phyloP scores from a whole-genome alignment of 2,797 vertebrate species.

The Steatocranus sp. region DNA sequence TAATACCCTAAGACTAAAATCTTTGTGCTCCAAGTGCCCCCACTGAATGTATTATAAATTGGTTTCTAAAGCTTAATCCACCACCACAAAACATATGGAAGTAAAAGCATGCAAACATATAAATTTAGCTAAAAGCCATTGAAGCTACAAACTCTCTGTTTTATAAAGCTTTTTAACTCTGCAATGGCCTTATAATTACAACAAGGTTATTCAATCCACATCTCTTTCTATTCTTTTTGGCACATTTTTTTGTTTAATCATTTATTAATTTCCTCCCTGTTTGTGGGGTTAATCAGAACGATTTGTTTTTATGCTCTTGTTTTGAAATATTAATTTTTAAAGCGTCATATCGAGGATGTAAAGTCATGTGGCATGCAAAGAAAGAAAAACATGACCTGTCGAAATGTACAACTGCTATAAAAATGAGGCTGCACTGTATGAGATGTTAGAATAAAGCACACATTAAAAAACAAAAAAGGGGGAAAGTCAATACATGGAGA shows the following conservation, averaged over 20 bases:
- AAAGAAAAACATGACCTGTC: neutral
- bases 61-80: neutral
- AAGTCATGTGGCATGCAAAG: neutral
- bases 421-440: neutral
- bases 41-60: neutral
- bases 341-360: neutral
- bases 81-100: neutral
- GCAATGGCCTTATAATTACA: neutral
- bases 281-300: neutral
- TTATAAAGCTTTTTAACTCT: neutral
- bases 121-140: neutral
- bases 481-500: neutral
- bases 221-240: neutral
- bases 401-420: neutral
- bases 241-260: neutral
- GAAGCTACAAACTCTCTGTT: neutral
- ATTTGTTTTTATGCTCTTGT: neutral
- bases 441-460: neutral
- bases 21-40: neutral
- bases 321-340: neutral
- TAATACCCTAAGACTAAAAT: neutral
- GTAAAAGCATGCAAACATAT: neutral
- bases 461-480: neutral
- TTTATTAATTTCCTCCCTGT: neutral
- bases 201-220: neutral